Conservation (phyloP, 2,113 vertebrate species). For the Microcebus tavaratra region DNA sequence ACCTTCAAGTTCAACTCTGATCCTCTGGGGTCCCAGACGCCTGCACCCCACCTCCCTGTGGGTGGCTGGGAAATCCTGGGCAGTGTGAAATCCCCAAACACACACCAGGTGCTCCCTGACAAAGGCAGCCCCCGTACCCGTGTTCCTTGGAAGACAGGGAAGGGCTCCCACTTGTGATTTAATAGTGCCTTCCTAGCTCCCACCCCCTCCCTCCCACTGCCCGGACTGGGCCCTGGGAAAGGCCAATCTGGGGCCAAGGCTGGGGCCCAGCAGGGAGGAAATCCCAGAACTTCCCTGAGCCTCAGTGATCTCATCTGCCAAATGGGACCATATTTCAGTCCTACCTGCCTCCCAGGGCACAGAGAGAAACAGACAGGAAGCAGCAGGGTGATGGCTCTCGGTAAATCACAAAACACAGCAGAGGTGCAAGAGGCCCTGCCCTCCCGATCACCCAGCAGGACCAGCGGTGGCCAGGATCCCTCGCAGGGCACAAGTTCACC, state of each 20-base stretch:
- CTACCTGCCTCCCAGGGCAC: background rate
- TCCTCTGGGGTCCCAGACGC: background rate
- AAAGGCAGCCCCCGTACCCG: background rate
- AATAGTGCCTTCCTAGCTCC: background rate
- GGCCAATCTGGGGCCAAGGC: background rate
- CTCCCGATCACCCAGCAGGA: background rate
- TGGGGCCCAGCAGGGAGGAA: background rate
- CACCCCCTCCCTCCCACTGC: background rate
- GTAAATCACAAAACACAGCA: accelerated
- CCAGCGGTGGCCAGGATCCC: background rate
- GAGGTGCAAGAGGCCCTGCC: background rate
- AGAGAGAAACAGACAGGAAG: background rate
- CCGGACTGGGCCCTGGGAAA: background rate
- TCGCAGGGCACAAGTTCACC: background rate
- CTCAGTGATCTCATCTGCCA: background rate
- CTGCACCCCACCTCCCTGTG: accelerated
- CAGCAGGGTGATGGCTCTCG: background rate
- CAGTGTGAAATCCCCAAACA: background rate
- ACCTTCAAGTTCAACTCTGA: background rate
- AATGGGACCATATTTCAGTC: background rate
- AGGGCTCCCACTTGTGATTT: background rate
- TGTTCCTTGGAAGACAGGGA: background rate
- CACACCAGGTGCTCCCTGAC: background rate
- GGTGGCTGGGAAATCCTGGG: accelerated
- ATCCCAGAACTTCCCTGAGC: background rate